Evolutionary conservation across 2,797 vertebrate species (phyloP).

Genomic region (Typhlichthys eigenmanni): DNA sequence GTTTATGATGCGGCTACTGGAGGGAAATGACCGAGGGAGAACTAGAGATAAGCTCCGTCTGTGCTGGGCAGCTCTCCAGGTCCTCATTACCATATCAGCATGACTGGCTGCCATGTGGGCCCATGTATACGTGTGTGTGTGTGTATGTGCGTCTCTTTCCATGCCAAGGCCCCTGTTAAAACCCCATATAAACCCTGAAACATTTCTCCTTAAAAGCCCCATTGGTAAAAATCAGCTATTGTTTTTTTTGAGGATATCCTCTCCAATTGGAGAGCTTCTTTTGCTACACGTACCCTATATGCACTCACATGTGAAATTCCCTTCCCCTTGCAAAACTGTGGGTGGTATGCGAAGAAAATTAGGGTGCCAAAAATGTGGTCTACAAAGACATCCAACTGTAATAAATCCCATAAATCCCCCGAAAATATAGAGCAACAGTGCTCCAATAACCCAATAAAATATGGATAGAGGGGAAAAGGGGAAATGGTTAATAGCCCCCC

Average conservation of each 20-base stretch:
- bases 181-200: slow-evolving; percentile 52
- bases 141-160: slow-evolving; percentile 8
- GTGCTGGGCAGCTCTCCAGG: slow-evolving; percentile 30
- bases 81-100: slow-evolving; percentile 63
- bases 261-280: slow-evolving; percentile 56
- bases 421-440: slow-evolving; percentile 33
- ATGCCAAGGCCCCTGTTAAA: slow-evolving; percentile 32
- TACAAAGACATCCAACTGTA: slow-evolving; percentile 54
- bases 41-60: slow-evolving; percentile 49
- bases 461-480: slow-evolving; percentile 31
- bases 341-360: slow-evolving; percentile 45
- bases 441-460: slow-evolving; percentile 45
- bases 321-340: slow-evolving; percentile 40
- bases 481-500: slow-evolving; percentile 51
- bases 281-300: slow-evolving; percentile 12
- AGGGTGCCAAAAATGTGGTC: slow-evolving; percentile 55
- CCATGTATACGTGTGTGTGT: slow-evolving; percentile 14
- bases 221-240: slow-evolving; percentile 41
- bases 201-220: slow-evolving; percentile 53
- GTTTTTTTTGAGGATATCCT: slow-evolving; percentile 46
- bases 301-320: slow-evolving; percentile 19
- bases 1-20: slow-evolving; percentile 25
- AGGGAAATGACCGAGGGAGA: slow-evolving; percentile 5
- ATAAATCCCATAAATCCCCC: slow-evolving; percentile 63
- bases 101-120: slow-evolving; percentile 44